A percentile compares a stretch with the other conserved stretches of the same genome.
These are phyloP conservation scores for Catocala nupta DNA, from an alignment of 2,888 invertebrate species.

Conservation along the genomic window DNA sequence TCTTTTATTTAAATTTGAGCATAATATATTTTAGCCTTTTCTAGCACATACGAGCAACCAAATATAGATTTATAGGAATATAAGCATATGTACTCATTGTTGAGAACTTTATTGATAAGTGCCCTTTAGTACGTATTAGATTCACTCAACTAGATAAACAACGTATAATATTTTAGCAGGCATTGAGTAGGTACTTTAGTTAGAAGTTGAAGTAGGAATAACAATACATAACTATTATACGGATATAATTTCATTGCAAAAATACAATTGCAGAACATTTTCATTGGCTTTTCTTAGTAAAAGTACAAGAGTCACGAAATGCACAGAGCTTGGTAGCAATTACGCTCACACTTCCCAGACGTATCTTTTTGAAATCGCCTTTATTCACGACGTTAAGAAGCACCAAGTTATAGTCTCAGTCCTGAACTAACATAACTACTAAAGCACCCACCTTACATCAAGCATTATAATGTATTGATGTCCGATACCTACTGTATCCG, in stretches of 20 bases:
- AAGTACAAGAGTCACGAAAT: conserved; percentile 76
- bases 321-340: conserved; percentile 85
- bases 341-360: conserved; percentile 87
- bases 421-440: conserved; percentile 67
- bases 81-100: conserved; percentile 43
- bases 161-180: conserved; percentile 29
- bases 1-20: conserved; percentile 50
- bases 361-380: conserved; percentile 72
- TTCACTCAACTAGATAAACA: conserved; percentile 29
- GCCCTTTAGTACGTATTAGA: conserved; percentile 39
- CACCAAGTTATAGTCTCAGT: conserved; percentile 71
- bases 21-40: conserved; percentile 53
- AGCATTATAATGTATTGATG: conserved; percentile 56
- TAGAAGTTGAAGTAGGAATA: conserved; percentile 28
- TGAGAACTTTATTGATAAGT: conserved; percentile 35
- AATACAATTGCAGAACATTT: conserved; percentile 60
- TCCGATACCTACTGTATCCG: conserved; percentile 41
- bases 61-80: conserved; percentile 37
- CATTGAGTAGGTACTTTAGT: conserved; percentile 33
- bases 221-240: conserved; percentile 28
- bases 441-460: conserved; percentile 84
- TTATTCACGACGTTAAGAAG: conserved; percentile 77
- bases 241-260: conserved; percentile 36
- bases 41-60: conserved; percentile 47
- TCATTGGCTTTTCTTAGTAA: conserved; percentile 79